Percentiles rank a stretch among this genome's conserved stretches.
Conservation (phyloP, 2,888 invertebrate species). For the Macaria liturata region DNA sequence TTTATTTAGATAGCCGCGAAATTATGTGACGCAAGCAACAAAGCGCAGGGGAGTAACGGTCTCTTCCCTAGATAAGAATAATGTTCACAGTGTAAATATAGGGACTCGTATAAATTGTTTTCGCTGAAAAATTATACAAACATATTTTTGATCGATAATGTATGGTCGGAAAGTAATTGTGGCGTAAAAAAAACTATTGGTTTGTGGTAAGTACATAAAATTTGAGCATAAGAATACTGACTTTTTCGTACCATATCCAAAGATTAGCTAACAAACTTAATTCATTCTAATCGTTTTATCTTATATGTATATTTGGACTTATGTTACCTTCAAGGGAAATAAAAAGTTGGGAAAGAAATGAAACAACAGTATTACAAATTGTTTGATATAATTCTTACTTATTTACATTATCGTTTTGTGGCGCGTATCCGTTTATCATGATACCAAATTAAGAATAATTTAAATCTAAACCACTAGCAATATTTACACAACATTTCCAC, state of each 20-base stretch:
- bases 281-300: too few species aligned
- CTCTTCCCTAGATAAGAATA: conserved; percentile 2
- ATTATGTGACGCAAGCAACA: conserved; percentile 19
- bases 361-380: conserved; percentile 58
- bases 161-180: too few species aligned
- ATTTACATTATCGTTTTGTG: conserved; percentile 54
- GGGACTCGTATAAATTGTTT: too few species aligned
- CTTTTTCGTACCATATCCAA: too few species aligned
- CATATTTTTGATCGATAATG: too few species aligned
- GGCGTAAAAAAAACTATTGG: too few species aligned
- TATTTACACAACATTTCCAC: conserved; percentile 73
- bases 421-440: conserved; percentile 24
- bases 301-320: too few species aligned
- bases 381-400: conserved; percentile 65
- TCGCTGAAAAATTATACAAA: too few species aligned
- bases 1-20: conserved; percentile 30
- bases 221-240: too few species aligned
- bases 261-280: too few species aligned
- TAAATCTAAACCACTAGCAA: conserved; percentile 41
- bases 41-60: conserved; percentile 9
- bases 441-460: conserved; percentile 19
- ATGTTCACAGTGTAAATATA: background rate
- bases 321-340: too few species aligned
- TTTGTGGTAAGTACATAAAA: too few species aligned
- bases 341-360: conserved; percentile 1